phyloP scores from a whole-genome alignment of 2,797 vertebrate species.

The Myiotriccus ornatus region DNA sequence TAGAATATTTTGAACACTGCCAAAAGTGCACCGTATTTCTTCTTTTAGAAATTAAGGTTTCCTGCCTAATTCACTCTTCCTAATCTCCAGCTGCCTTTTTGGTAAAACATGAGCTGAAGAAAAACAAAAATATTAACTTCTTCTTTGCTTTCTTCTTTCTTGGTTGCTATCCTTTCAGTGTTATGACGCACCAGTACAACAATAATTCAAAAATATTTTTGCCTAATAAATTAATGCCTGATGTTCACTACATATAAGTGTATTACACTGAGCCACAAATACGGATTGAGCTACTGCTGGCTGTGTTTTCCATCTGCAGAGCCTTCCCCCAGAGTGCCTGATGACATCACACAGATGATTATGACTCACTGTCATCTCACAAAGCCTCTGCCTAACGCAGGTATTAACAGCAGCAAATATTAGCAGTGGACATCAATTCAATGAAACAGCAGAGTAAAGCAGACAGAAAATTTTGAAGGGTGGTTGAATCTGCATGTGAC shows the following conservation, averaged over 20 bases:
- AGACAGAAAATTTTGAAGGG: not conserved
- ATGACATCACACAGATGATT: not conserved
- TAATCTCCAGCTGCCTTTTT: not conserved
- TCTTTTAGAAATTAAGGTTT: not conserved
- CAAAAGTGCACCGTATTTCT: not conserved
- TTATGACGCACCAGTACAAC: not conserved
- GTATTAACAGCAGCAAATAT: not conserved
- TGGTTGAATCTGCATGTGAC: not conserved
- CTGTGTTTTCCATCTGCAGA: not conserved
- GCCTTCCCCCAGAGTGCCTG: not conserved
- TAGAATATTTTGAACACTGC: not conserved
- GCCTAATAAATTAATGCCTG: not conserved
- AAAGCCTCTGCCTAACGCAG: not conserved
- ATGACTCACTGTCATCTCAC: not conserved
- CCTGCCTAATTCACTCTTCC: not conserved
- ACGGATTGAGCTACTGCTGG: not conserved
- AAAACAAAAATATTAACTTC: not conserved
- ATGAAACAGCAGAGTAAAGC: not conserved
- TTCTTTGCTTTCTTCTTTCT: not conserved
- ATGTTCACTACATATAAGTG: not conserved
- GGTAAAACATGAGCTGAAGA: not conserved
- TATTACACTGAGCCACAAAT: not conserved
- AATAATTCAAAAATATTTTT: not conserved
- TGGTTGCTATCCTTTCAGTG: not conserved
- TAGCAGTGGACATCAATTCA: not conserved